phyloP scores from a whole-genome alignment of 2,113 vertebrate genomes.

The Tupaia chinensis region DNA sequence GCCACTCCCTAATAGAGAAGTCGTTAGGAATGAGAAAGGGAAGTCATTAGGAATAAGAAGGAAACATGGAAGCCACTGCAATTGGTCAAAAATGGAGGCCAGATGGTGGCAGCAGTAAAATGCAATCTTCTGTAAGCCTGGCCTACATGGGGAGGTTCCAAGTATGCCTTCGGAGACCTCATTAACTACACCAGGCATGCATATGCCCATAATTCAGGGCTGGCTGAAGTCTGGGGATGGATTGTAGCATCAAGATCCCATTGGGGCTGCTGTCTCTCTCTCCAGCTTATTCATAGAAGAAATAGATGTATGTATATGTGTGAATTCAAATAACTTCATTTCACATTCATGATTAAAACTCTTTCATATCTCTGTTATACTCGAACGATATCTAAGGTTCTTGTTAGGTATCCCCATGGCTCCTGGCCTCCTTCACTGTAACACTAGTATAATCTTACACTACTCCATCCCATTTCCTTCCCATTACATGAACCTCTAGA shows the following conservation, averaged over 20 bases:
- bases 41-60: not conserved
- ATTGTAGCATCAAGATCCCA: too few relatives aligned
- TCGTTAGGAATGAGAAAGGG: too few relatives aligned
- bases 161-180: too few relatives aligned
- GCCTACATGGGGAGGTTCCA: too few relatives aligned
- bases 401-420: not conserved
- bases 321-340: not conserved
- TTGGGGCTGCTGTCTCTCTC: too few relatives aligned
- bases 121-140: too few relatives aligned
- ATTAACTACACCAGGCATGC: too few relatives aligned
- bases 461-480: not conserved
- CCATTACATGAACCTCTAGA: not conserved
- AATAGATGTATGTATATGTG: too few relatives aligned
- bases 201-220: too few relatives aligned
- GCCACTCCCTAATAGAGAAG: not conserved
- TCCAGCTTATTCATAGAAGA: too few relatives aligned
- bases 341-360: not conserved
- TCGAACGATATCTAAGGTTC: not conserved
- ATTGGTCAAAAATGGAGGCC: not conserved
- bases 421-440: fast-evolving
- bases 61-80: not conserved
- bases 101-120: too few relatives aligned
- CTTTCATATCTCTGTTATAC: not conserved
- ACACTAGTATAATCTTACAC: not conserved
- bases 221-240: too few relatives aligned